Evolutionary conservation across 2,797 vertebrate species (phyloP).

Genomic region (Helarctos malayanus): DNA sequence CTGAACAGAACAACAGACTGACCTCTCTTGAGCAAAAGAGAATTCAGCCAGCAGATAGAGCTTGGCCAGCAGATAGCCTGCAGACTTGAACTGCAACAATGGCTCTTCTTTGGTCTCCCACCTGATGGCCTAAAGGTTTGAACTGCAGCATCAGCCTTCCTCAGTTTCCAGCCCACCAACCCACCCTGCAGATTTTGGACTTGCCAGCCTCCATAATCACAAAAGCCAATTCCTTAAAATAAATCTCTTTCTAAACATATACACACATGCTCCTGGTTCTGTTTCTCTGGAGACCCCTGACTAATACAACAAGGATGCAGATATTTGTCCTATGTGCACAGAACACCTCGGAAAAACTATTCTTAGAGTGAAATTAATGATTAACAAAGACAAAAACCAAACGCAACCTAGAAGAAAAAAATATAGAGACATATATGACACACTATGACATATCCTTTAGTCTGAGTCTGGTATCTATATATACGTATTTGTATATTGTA

Average conservation of each 20-base stretch:
- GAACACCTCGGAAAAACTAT: background rate
- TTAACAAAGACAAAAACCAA: conserved; percentile 28
- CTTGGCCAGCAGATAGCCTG: background rate
- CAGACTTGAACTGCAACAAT: background rate
- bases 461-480: background rate
- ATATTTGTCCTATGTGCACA: background rate
- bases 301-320: background rate
- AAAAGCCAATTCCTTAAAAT: background rate
- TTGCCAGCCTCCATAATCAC: conserved; percentile 7
- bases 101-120: background rate
- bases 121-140: background rate
- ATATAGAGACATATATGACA: background rate
- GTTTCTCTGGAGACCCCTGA: background rate
- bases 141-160: background rate
- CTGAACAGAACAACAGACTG: background rate
- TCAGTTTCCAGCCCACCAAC: background rate
- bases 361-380: background rate
- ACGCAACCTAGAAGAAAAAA: background rate
- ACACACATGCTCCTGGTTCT: background rate
- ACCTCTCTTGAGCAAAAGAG: background rate
- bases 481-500: background rate
- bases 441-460: background rate
- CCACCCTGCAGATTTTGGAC: background rate
- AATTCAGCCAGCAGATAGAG: background rate
- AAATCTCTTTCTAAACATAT: background rate